phyloP scores from a whole-genome alignment of 2,888 invertebrate species.

The Drosophila nr. perissopoda region DNA sequence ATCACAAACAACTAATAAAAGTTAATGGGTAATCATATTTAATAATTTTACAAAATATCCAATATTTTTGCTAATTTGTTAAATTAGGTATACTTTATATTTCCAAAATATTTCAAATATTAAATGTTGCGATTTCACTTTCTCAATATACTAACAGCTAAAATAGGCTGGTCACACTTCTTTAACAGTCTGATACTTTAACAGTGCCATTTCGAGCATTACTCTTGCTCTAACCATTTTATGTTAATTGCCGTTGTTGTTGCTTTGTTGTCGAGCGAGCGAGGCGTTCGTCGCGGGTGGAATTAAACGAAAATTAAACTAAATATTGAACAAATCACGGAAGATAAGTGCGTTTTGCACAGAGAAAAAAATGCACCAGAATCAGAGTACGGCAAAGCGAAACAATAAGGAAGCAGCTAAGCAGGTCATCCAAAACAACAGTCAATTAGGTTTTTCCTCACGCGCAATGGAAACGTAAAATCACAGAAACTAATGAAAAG shows the following conservation, averaged over 20 bases:
- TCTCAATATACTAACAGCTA: conserved; percentile 12
- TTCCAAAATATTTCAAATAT: neutral
- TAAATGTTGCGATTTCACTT: neutral
- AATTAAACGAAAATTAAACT: conserved; percentile 31
- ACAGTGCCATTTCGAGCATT: conserved; percentile 36
- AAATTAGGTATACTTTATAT: too few species aligned
- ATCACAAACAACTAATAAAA: neutral
- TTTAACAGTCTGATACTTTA: neutral
- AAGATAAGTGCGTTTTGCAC: conserved; percentile 38
- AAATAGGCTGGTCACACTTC: conserved; percentile 27
- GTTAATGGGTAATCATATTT: too few species aligned
- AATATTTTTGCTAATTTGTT: too few species aligned
- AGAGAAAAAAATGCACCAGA: conserved; percentile 30
- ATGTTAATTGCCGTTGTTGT: conserved; percentile 42
- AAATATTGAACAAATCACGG: conserved; percentile 30
- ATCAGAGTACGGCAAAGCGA: conserved; percentile 18
- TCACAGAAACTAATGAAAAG: conserved; percentile 41
- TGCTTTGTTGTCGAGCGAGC: conserved; percentile 52
- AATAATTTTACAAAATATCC: too few species aligned
- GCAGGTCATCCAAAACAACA: conserved; percentile 1
- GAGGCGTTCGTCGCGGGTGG: conserved; percentile 45
- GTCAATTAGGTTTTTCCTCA: conserved; percentile 38
- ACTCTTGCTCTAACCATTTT: conserved; percentile 3
- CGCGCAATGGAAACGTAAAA: conserved; percentile 35
- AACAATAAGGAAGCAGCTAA: conserved; percentile 12